Evolutionary conservation across 53 echinoderm and acorn worm genomes (phyloP), one percentile per base, ranked within the genome.

Genomic region (Paracentrotus lividus): DNA sequence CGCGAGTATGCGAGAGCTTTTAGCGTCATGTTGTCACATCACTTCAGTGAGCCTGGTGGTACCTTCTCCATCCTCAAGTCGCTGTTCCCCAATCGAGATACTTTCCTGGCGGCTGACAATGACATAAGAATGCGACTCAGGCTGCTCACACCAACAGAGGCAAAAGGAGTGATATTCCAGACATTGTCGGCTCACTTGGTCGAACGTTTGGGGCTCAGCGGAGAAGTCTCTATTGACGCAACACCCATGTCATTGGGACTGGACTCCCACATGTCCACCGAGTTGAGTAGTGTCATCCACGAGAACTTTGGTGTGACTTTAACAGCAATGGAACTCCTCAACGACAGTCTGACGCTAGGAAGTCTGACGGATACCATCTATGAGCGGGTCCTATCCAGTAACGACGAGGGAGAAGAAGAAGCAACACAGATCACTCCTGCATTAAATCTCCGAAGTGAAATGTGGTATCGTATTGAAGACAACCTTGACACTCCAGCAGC

Each of bases 241-340:
- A 95, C 99, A 13, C 96, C 96, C 55, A 88, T 97, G 68, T 95
- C 96, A 8, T 89, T 99, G 64, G 99, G 99, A 67, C 65, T 97
- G 24, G 97, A 99, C 88, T 99, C 99, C 12, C 99, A 96, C 77
- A 99, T 97, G 97, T 96, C 99, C 6, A 94, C 99, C 21, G 99
- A 99, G 64, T 90, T 99, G 14, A 99, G 99, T 78, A 87, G 91
- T 31, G 86, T 97, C 32, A 97, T 99, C 38, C 95, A 99, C 49
- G 97, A 99, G 72, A 96, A 94, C 77, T 99, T 99, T 85, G 93
- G 91, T 15, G 99, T 96, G 2, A 94, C 96, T 6, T 49, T 99
- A 42, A 95, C 96, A 23, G 96, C 99, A 31, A 96, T 99, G 94
- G 99, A 97, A 52, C 95, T 99, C 65, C 94, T 99, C 78, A 99